Evolutionary conservation across 2,888 invertebrate species (phyloP).

Genomic region (Morpho deidamia): DNA sequence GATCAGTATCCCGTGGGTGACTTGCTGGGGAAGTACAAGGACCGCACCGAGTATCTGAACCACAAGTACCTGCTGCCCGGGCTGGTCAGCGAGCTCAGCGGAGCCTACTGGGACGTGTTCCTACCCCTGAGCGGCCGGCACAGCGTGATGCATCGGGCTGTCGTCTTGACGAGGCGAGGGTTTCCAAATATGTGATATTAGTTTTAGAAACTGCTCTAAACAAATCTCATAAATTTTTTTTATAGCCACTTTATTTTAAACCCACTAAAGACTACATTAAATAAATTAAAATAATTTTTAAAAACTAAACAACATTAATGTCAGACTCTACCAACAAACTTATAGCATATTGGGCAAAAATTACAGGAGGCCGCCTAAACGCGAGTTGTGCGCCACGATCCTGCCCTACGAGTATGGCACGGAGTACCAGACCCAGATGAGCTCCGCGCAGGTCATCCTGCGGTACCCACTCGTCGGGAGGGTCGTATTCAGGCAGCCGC

Average conservation of each 20-base stretch:
- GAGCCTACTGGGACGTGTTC: conserved; percentile 89
- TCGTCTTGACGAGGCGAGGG: conserved; percentile 83
- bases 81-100: conserved; percentile 84
- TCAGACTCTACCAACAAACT: no score
- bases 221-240: no score
- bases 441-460: conserved; percentile 88
- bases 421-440: conserved; percentile 83
- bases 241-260: no score
- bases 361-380: conserved; percentile 49
- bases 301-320: no score
- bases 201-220: no score
- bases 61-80: conserved; percentile 83
- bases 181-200: neutral
- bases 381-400: conserved; percentile 80
- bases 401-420: conserved; percentile 79
- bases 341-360: neutral
- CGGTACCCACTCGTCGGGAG: conserved; percentile 93
- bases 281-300: no score
- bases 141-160: conserved; percentile 88
- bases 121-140: conserved; percentile 88
- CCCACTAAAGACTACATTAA: no score
- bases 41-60: conserved; percentile 82
- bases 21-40: conserved; percentile 90
- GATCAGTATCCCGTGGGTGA: conserved; percentile 95
- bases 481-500: conserved; percentile 89